Percentiles rank a stretch among this genome's conserved stretches.
These are phyloP conservation scores for Drosophila orosa DNA, from an alignment of 1,140 invertebrate genomes.

Conservation along the genomic window DNA sequence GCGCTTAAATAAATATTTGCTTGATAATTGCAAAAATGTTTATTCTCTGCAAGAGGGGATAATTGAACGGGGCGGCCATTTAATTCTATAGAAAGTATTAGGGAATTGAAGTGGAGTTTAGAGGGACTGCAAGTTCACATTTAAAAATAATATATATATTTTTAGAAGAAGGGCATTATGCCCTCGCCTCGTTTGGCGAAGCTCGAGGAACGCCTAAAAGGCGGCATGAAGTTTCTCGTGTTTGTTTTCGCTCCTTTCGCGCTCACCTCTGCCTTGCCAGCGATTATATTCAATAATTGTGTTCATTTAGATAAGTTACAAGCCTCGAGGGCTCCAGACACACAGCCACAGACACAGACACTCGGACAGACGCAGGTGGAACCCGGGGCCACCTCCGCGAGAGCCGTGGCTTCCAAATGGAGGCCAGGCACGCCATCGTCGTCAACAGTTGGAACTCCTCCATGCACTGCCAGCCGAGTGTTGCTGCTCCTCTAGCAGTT, in stretches of 20 bases:
- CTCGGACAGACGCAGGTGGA: not conserved
- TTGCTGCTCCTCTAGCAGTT: not conserved
- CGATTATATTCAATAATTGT: conserved; percentile 84
- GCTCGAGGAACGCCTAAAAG: conserved; percentile 65
- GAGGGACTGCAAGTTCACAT: not conserved
- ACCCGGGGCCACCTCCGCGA: conserved; percentile 49
- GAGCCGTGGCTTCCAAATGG: conserved; percentile 61
- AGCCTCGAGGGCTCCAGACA: conserved; percentile 63
- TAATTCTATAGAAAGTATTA: not conserved
- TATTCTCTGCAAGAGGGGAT: conserved; percentile 10
- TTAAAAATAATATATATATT: not conserved
- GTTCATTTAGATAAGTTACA: conserved; percentile 83
- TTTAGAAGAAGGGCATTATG: not conserved
- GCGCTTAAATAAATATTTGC: conserved; percentile 53
- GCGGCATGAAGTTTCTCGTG: conserved; percentile 65
- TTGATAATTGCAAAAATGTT: conserved; percentile 43
- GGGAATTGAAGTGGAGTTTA: too few species aligned
- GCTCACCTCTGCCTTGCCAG: conserved; percentile 5
- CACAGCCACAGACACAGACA: conserved; percentile 8
- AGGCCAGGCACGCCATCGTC: conserved; percentile 72
- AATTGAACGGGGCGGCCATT: conserved; percentile 3
- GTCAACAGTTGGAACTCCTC: conserved; percentile 34
- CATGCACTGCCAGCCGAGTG: not conserved
- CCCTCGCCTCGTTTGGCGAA: not conserved
- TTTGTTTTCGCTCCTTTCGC: conserved; percentile 62